phyloP scores from a whole-genome alignment of 2,888 invertebrate genomes.

The Tetragnatha montana region DNA sequence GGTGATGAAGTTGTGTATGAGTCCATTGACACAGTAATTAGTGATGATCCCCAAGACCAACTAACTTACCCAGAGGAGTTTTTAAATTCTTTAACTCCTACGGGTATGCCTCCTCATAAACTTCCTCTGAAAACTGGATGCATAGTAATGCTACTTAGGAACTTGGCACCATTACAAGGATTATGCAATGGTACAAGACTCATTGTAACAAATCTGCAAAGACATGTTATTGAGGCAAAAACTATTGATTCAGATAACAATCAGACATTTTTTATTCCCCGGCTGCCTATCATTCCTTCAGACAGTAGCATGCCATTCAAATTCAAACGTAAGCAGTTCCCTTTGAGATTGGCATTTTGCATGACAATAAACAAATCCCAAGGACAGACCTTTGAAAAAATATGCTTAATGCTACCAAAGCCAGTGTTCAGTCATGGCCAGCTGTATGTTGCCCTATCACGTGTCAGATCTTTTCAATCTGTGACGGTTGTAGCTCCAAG shows the following conservation, averaged over 20 bases:
- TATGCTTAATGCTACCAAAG: background rate
- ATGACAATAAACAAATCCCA: constrained; percentile 1
- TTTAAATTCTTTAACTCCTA: background rate
- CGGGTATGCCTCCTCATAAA: constrained; percentile 6
- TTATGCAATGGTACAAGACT: too few species aligned
- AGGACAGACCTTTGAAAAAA: constrained; percentile 6
- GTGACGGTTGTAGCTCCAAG: background rate
- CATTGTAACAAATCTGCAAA: too few species aligned
- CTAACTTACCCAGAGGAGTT: background rate
- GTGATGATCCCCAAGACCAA: constrained; percentile 8
- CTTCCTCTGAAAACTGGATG: background rate
- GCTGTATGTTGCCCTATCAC: constrained; percentile 6
- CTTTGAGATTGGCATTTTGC: background rate
- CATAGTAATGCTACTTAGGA: background rate
- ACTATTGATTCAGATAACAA: background rate
- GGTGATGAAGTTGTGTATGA: constrained; percentile 20
- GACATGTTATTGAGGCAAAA: too few species aligned
- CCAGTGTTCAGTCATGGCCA: constrained; percentile 17
- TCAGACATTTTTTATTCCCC: background rate
- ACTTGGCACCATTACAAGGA: background rate
- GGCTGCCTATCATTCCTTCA: background rate
- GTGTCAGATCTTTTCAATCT: background rate
- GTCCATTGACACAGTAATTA: constrained; percentile 12
- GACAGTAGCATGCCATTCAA: constrained; percentile 1
- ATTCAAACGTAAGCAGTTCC: constrained; percentile 2